Evolutionary conservation across 2,797 vertebrate genomes (phyloP).

Genomic region (Menidia menidia): DNA sequence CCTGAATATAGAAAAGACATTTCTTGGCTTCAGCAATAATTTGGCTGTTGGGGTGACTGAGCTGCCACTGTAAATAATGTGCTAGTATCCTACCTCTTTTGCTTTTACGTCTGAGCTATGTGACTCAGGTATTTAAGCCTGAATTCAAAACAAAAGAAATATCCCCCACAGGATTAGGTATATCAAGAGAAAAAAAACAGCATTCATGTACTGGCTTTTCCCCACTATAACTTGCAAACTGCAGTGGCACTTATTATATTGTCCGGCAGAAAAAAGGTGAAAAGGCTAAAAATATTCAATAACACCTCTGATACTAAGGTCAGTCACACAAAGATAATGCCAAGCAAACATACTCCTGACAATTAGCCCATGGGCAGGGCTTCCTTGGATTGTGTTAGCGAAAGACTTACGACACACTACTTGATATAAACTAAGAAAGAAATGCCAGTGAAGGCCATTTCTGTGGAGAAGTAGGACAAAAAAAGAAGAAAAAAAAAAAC

Average conservation of each 20-base stretch:
- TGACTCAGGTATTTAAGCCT: constrained; percentile 1
- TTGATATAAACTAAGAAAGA: constrained; percentile 22
- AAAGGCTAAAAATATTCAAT: constrained; percentile 38
- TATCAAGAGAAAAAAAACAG: background rate
- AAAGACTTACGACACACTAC: constrained; percentile 28
- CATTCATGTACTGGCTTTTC: background rate
- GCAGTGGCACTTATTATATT: constrained; percentile 34
- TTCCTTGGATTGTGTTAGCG: constrained; percentile 74
- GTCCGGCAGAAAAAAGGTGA: constrained; percentile 32
- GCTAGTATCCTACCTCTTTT: constrained; percentile 23
- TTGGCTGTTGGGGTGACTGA: constrained; percentile 39
- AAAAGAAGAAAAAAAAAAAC: too few species aligned
- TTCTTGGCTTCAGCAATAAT: constrained; percentile 36
- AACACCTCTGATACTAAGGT: constrained; percentile 22
- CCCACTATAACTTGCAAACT: constrained; percentile 34
- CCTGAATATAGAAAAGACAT: constrained; percentile 37
- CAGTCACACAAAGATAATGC: constrained; percentile 38
- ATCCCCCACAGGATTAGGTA: constrained; percentile 4
- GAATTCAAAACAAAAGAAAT: constrained; percentile 13
- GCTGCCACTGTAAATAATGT: constrained; percentile 39
- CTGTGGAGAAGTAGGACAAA: background rate
- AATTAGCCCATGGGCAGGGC: constrained; percentile 64
- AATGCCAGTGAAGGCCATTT: constrained; percentile 32
- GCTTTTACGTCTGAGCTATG: constrained; percentile 16
- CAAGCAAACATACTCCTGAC: constrained; percentile 47